Evolutionary conservation across 2,888 invertebrate species (phyloP).

Genomic region (Caenorhabditis afra): DNA sequence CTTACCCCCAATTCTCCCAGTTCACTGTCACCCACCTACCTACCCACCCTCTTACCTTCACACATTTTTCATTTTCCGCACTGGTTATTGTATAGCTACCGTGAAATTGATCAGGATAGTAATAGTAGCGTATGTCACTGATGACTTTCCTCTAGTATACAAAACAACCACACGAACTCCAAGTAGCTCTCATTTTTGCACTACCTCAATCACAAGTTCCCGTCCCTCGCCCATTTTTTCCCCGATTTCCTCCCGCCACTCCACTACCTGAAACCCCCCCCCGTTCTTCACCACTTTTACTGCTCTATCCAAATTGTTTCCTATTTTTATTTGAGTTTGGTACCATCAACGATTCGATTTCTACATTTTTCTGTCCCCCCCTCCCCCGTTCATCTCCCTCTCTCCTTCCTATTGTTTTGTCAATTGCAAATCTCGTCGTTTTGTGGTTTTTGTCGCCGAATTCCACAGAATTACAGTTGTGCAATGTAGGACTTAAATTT

Average conservation of each 20-base stretch:
- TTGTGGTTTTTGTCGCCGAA: conserved; percentile 9
- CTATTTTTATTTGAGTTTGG: conserved; percentile 31
- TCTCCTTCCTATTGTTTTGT: conserved; percentile 1
- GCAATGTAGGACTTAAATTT: conserved; percentile 35
- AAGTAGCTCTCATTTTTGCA: conserved; percentile 1
- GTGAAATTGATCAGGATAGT: conserved; percentile 25
- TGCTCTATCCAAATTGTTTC: conserved; percentile 18
- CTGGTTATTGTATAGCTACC: conserved; percentile 51
- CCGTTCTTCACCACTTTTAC: neutral
- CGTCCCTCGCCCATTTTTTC: conserved; percentile 17
- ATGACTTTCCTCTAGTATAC: conserved; percentile 14
- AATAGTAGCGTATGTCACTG: conserved; percentile 42
- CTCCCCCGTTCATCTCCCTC: neutral
- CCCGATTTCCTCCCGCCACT: conserved; percentile 17
- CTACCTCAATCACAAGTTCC: conserved; percentile 27
- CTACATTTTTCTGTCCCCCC: neutral
- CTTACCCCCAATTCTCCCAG: neutral
- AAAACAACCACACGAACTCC: conserved; percentile 12
- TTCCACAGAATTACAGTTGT: conserved; percentile 32
- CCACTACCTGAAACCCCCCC: conserved; percentile 1
- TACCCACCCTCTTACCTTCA: neutral
- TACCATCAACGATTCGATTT: conserved; percentile 29
- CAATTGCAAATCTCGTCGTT: conserved; percentile 35
- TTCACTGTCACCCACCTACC: neutral
- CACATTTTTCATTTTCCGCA: conserved; percentile 15